Base-by-base conservation (phyloP, 2,797 vertebrate species). In the Apodemus agrarius region DNA sequence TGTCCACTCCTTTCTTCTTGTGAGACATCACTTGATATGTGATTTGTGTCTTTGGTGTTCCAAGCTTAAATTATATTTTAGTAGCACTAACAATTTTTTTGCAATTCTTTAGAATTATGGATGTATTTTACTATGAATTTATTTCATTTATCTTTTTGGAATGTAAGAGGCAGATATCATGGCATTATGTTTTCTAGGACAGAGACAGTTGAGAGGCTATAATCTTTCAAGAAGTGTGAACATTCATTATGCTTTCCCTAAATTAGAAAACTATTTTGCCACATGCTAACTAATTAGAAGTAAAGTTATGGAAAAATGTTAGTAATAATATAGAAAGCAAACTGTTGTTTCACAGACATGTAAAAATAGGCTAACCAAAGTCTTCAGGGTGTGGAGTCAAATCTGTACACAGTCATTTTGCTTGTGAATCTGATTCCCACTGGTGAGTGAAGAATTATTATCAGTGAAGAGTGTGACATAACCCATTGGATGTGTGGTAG, bases 51-150 rank as follows among this genome's bases (percentile, higher is more conserved):
- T n/a, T n/a, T n/a, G n/a, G n/a, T n/a, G n/a, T n/a, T n/a, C n/a
- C n/a, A n/a, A n/a, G n/a, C n/a, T n/a, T 72, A 96, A 89, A 88
- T 46, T 76, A 79, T 90, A 92, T 69, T 90, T 93, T 97, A 87
- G 52, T 80, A 34, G 4, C 37, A n/a, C 31, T 96, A 76, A 89
- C 37, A 96, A 65, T 83, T 88, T 91, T 95, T 94, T 78, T 12
- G 85, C 40, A 95, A 87, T 89, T 31, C 79, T 69, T 94, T 95
- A 88, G 84, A 78, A 95, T 87, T 89, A 22, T 54, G 52, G 59
- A 84, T 46, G 79, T 80, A 75, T 92, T 96, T 95, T 59, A 91
- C 52, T 94, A 21, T 87, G 61, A 46, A 80, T 83, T 83, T 57
- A 95, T 85, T 84, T 57, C 82, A 69, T 61, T 89, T 88, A 75